Evolutionary conservation across 2,888 invertebrate genomes (phyloP).

Genomic region (Dryomyza anilis): DNA sequence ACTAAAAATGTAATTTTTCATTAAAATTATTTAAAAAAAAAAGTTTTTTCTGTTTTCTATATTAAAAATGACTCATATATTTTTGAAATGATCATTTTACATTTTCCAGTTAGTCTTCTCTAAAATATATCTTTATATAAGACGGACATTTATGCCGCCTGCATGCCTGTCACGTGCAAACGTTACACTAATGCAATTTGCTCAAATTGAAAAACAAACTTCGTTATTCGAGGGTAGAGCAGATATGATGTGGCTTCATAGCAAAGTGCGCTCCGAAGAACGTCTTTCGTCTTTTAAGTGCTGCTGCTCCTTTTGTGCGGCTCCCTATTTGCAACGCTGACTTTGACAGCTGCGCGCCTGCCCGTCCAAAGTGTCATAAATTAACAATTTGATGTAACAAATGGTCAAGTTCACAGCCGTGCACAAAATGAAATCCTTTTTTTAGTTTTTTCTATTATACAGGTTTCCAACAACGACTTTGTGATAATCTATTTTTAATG

Average conservation of each 20-base stretch:
- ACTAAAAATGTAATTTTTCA: too few relatives aligned
- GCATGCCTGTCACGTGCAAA: slow-evolving; percentile 17
- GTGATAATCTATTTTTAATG: slow-evolving; percentile 3
- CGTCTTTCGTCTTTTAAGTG: neutral
- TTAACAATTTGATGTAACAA: slow-evolving; percentile 24
- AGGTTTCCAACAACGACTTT: too few relatives aligned
- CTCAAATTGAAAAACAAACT: slow-evolving; percentile 23
- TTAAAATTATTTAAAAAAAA: too few relatives aligned
- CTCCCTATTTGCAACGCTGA: neutral
- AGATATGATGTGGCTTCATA: too few relatives aligned
- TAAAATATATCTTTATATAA: too few relatives aligned
- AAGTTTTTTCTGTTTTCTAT: too few relatives aligned
- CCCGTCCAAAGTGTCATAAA: slow-evolving; percentile 14
- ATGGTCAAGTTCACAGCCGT: slow-evolving; percentile 27
- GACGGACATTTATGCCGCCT: too few relatives aligned
- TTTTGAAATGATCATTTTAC: too few relatives aligned
- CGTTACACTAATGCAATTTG: slow-evolving; percentile 21
- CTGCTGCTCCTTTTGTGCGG: neutral
- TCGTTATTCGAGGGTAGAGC: neutral
- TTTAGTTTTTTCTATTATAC: neutral
- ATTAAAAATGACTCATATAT: too few relatives aligned
- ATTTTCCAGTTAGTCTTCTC: too few relatives aligned
- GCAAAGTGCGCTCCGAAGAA: neutral
- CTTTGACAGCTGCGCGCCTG: neutral
- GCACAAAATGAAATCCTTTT: neutral